A percentile compares a stretch with the other conserved stretches of the same genome.
Conservation (phyloP, 2,888 invertebrate genomes). For the Ceriagrion tenellum region DNA sequence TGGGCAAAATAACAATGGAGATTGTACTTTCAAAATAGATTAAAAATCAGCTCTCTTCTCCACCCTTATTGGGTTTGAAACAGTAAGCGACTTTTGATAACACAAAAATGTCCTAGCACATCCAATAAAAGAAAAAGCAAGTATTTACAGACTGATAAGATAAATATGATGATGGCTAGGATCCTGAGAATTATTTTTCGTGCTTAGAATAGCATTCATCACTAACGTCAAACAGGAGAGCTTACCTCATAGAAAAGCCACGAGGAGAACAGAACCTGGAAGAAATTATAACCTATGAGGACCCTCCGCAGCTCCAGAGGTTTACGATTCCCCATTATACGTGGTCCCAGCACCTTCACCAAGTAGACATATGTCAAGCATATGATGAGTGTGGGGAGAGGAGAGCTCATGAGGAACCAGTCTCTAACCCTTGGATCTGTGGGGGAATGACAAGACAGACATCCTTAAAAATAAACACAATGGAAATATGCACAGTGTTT, state of each 20-base stretch:
- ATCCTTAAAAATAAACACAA: not conserved
- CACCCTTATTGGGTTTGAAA: not conserved
- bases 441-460: slow-evolving; percentile 71
- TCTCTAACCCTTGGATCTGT: slow-evolving; percentile 92
- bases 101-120: not conserved
- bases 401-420: slow-evolving; percentile 96
- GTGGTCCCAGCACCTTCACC: slow-evolving; percentile 92
- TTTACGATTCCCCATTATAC: slow-evolving; percentile 91
- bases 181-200: not conserved
- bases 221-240: slow-evolving; percentile 25
- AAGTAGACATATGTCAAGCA: slow-evolving; percentile 93
- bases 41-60: not conserved
- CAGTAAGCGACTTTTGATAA: not conserved
- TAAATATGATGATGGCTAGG: not conserved
- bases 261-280: slow-evolving; percentile 88
- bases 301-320: slow-evolving; percentile 88
- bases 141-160: not conserved
- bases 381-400: slow-evolving; percentile 93
- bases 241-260: slow-evolving; percentile 88
- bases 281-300: slow-evolving; percentile 90
- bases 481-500: not conserved
- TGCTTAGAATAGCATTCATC: not conserved
- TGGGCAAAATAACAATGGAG: not conserved
- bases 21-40: not conserved
- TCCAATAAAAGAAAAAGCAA: not conserved